Base-by-base conservation (phyloP, 2,888 invertebrate species). In the Drosophila recens region DNA sequence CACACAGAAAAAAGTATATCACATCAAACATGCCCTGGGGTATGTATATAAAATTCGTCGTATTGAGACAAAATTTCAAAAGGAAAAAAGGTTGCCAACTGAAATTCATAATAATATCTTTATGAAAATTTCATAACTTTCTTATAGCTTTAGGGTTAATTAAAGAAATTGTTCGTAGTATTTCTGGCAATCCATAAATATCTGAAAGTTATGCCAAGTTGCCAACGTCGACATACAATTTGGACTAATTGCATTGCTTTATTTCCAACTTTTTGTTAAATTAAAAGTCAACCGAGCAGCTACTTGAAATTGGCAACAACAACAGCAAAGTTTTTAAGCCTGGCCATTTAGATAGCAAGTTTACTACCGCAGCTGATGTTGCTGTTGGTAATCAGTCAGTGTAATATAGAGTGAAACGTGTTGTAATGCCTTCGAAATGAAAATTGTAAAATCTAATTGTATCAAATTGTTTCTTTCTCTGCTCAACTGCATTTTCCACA, bases 381-480 rank as follows among this genome's bases (percentile, higher is more conserved):
- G 43, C 33, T 48, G 23, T 58, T 42, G 11, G 30, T 42, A 5
- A 30, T 17, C 1, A 2, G 2, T 20, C 68, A 58, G 64, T 68
- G 65, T 64, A 45, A 43, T n/a, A 38, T n/a, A 54, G 43, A 34
- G 52, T 51, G 33, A 15, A 33, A 64, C 49, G 67, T 67, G 69
- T 56, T 71, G 67, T 67, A 71, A 71, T 63, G 73, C 56, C 62
- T 67, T 40, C 46, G 34, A 74, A 74, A 74, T 74, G 72, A 75
- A 75, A 75, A 72, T 75, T 75, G 68, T 72, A 68, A 72, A 75
- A 75, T 75, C 72, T 75, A 75, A 75, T 75, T 75, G 72, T 75
- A 72, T 72, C 61, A 75, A 75, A 75, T 75, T 75, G 75, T 72
- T 72, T 68, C 72, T 72, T 65, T 53, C 64, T 62, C 49, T 38